Evolutionary conservation across 1,140 invertebrate genomes (phyloP), one percentile per base, ranked within the genome.

Genomic region (Oncopeltus fasciatus): DNA sequence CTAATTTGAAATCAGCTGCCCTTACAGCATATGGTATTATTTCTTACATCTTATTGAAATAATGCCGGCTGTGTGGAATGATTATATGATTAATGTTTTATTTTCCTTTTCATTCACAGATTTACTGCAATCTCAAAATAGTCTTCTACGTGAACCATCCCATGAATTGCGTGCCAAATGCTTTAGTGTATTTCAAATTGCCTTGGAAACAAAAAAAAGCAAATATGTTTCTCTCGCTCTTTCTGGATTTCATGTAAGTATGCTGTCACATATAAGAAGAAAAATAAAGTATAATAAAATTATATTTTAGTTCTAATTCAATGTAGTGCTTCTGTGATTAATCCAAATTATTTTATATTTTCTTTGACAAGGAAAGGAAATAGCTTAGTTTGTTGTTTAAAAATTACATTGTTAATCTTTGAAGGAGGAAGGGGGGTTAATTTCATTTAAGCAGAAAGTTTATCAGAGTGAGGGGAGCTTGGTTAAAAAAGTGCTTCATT

Each of bases 161-260:
- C 83, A 90, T 78, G 87, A 92, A 74, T 70, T 93, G 61, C 80
- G 90, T 70, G 82, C 86, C 60, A 85, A 84, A 68, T 93, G 88
- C 75, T 82, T 94, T 67, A 76, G 83, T 64, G 84, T 88, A 9
- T 76, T 94, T 67, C 88, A 90, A 74, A 74, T 88, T 67, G 86
- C 90, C n/a, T 72, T 95, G 58, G 90, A 94, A 74, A 90, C 84
- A 49, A 90, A 88, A 73, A 81, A 84, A 66, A 87, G 84, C 69
- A 90, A 90, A 75, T 82, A 94, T 62, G 82, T 91, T 49, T 78
- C 82, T 26, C 82, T 86, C 72, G 87, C 88, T 31, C 75, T 94
- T 18, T 83, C 83, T 71, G 92, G 91, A 64, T 83, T 93, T 69
- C 87, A 91, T 75, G 89, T 92, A 76, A 77, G 82, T 78, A 64